Conservation (phyloP, 2,888 invertebrate genomes). For the Drosophila ustulata region DNA sequence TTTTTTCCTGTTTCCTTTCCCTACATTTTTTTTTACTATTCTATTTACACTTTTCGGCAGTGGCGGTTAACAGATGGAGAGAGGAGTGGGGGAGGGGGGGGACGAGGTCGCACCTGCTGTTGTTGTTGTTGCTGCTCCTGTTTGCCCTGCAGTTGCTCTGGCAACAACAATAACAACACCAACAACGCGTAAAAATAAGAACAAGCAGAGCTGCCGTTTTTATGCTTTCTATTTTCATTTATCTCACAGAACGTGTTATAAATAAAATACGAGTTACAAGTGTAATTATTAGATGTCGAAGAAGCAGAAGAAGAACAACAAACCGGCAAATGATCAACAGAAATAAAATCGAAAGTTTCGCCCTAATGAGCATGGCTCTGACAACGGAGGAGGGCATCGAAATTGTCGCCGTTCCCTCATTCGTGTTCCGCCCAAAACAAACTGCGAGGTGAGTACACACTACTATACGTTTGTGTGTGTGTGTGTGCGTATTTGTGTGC, state of each 20-base stretch:
- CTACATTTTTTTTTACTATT: constrained; percentile 56
- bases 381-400: constrained; percentile 16
- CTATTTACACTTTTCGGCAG: constrained; percentile 66
- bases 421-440: constrained; percentile 24
- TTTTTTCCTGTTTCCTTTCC: constrained; percentile 59
- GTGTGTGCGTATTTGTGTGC: background rate
- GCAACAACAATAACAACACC: constrained; percentile 54
- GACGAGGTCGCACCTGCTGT: constrained; percentile 53
- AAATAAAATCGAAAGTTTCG: constrained; percentile 46
- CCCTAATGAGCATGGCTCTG: constrained; percentile 38
- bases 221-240: constrained; percentile 39
- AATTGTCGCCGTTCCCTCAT: constrained; percentile 32
- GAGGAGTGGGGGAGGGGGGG: too few relatives aligned
- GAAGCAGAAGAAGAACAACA: constrained; percentile 12
- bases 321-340: constrained; percentile 43
- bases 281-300: constrained; percentile 18
- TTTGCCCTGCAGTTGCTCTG: constrained; percentile 57
- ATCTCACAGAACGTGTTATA: constrained; percentile 47
- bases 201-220: constrained; percentile 22
- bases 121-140: constrained; percentile 38
- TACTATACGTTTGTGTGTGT: background rate
- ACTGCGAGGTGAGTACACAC: constrained; percentile 42
- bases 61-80: constrained; percentile 7
- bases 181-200: constrained; percentile 8
- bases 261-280: constrained; percentile 22